Percentiles rank a stretch among this genome's conserved stretches.
Evolutionary conservation across 2,797 vertebrate genomes (phyloP).

Genomic region (Phoebastria nigripes): DNA sequence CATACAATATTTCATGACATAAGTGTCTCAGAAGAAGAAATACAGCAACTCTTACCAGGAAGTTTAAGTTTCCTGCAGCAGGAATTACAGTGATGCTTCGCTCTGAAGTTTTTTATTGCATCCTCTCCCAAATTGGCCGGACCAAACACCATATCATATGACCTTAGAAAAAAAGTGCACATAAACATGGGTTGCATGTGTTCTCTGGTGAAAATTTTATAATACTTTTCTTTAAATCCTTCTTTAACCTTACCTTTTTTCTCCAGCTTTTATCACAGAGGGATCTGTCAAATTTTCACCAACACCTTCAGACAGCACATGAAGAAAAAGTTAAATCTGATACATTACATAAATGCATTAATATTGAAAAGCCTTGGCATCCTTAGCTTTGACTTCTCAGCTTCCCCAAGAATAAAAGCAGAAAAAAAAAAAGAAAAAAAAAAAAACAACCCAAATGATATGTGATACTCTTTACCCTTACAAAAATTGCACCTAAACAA

Average conservation of each 20-base stretch:
- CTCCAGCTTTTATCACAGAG: slow-evolving; percentile 96
- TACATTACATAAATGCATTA: slow-evolving; percentile 5
- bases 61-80: slow-evolving; percentile 98
- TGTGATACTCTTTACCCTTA: not conserved
- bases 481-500: not conserved
- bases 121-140: slow-evolving; percentile 96
- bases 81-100: slow-evolving; percentile 96
- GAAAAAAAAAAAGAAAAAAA: not conserved
- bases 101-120: slow-evolving; percentile 94
- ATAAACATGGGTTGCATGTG: not conserved
- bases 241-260: slow-evolving; percentile 86
- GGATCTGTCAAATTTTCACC: slow-evolving; percentile 98
- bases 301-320: slow-evolving; percentile 80
- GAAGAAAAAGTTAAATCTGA: slow-evolving; percentile 43
- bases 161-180: slow-evolving; percentile 73
- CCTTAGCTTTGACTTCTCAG: not conserved
- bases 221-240: not conserved
- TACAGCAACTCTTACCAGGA: slow-evolving; percentile 80
- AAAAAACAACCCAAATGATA: not conserved
- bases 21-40: not conserved
- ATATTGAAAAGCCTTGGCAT: not conserved
- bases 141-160: slow-evolving; percentile 96
- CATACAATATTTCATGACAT: accelerated
- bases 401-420: not conserved
- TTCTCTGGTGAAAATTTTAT: not conserved